These are phyloP conservation scores for Rhingia rostrata DNA, from an alignment of 2,888 invertebrate genomes.

Conservation along the genomic window DNA sequence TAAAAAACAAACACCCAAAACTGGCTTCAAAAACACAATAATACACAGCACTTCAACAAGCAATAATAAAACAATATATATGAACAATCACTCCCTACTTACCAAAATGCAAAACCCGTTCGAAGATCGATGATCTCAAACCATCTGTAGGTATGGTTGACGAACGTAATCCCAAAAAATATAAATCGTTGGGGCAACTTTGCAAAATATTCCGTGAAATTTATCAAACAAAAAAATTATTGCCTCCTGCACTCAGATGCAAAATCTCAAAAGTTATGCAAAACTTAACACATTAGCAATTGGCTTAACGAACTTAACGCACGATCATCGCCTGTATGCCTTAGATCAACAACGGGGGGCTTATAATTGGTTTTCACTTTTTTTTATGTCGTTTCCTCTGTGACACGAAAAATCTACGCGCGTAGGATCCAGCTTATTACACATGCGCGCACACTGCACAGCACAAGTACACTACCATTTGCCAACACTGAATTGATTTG, in stretches of 20 bases:
- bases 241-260: constrained; percentile 3
- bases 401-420: constrained; percentile 21
- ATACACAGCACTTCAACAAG: constrained; percentile 4
- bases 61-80: constrained; percentile 17
- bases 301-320: constrained; percentile 48
- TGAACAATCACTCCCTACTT: constrained; percentile 39
- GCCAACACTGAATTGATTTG: constrained; percentile 59
- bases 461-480: constrained; percentile 32
- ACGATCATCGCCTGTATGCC: constrained; percentile 15
- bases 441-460: constrained; percentile 4
- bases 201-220: constrained; percentile 15
- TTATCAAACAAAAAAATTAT: constrained; percentile 27
- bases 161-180: constrained; percentile 56
- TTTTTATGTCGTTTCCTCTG: constrained; percentile 13
- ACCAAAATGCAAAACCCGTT: constrained; percentile 64
- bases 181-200: constrained; percentile 14
- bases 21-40: constrained; percentile 2
- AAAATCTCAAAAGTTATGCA: constrained; percentile 27
- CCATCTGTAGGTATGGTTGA: constrained; percentile 25
- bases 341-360: constrained; percentile 41
- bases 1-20: constrained; percentile 34
- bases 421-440: constrained; percentile 11
- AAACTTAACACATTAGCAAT: constrained; percentile 38
- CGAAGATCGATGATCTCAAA: constrained; percentile 58
- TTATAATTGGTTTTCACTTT: constrained; percentile 30